phyloP scores from a whole-genome alignment of 2,888 invertebrate species.

The Meteorus colon region DNA sequence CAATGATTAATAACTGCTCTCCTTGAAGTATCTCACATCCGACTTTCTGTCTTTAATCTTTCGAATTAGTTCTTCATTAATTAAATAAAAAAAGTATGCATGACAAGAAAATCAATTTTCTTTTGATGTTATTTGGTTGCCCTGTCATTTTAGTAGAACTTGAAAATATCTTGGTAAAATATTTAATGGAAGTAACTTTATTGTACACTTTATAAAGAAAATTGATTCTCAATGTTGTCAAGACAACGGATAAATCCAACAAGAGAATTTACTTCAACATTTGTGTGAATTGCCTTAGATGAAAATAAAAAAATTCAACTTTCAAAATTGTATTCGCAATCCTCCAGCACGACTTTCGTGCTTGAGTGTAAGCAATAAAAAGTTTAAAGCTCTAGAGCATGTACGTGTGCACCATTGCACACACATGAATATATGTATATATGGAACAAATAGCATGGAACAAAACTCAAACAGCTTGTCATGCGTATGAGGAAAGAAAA shows the following conservation, averaged over 20 bases:
- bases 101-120: too few relatives aligned
- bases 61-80: too few relatives aligned
- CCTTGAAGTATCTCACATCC: neutral
- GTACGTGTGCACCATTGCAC: neutral
- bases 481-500: too few relatives aligned
- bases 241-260: neutral
- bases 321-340: neutral
- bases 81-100: too few relatives aligned
- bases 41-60: too few relatives aligned
- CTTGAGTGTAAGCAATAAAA: slow-evolving; percentile 3
- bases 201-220: neutral
- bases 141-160: too few relatives aligned
- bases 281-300: too few relatives aligned
- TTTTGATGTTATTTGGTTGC: too few relatives aligned
- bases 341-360: neutral
- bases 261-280: neutral
- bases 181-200: neutral
- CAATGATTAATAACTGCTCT: neutral
- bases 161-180: neutral
- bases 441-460: too few relatives aligned
- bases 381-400: neutral
- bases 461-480: too few relatives aligned
- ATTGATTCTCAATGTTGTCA: neutral
- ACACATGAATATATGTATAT: too few relatives aligned
- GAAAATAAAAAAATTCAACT: too few relatives aligned